These are phyloP conservation scores for Clangula hyemalis DNA, from an alignment of 2,797 vertebrate species.

Conservation along the genomic window DNA sequence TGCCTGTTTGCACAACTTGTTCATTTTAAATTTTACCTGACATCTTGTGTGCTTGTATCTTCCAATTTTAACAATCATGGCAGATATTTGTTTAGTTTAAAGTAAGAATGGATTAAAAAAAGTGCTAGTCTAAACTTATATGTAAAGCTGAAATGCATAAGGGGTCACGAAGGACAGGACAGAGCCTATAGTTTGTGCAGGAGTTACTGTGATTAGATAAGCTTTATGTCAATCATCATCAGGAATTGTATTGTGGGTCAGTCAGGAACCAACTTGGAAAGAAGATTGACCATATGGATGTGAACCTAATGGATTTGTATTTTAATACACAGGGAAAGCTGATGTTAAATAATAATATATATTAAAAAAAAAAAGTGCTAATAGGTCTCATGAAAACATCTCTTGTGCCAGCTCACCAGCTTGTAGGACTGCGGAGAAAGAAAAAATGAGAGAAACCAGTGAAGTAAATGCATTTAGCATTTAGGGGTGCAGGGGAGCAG, in stretches of 20 bases:
- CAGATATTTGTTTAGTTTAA: constrained; percentile 1
- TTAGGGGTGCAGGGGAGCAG: not conserved
- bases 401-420: not conserved
- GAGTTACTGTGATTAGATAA: constrained; percentile 68
- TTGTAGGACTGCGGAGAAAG: not conserved
- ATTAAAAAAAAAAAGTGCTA: not conserved
- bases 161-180: constrained; percentile 22
- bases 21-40: not conserved
- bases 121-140: not conserved
- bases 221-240: constrained; percentile 65
- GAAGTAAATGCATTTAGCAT: not conserved
- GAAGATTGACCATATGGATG: constrained; percentile 66
- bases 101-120: not conserved
- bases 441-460: not conserved
- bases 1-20: not conserved
- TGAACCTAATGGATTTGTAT: constrained; percentile 68
- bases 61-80: not conserved
- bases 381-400: constrained; percentile 38
- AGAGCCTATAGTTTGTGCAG: constrained; percentile 1
- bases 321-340: constrained; percentile 63
- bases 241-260: constrained; percentile 49
- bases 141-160: not conserved
- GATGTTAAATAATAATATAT: not conserved
- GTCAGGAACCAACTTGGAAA: constrained; percentile 67
- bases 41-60: not conserved